A percentile compares a stretch with the other conserved stretches of the same genome.
Evolutionary conservation across 2,797 vertebrate genomes (phyloP).

Genomic region (Luscinia megarhynchos): DNA sequence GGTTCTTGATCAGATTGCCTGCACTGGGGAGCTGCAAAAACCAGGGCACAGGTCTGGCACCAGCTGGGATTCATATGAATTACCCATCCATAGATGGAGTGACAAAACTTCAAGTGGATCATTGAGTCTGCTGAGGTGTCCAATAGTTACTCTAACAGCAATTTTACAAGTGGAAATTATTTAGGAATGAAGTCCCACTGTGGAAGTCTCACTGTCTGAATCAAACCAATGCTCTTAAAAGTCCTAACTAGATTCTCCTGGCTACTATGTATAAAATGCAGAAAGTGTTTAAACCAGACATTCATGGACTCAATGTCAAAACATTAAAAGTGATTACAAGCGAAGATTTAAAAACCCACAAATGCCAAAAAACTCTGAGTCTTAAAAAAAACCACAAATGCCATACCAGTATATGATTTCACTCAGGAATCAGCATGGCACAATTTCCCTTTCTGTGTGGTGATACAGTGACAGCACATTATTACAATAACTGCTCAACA

Average conservation of each 20-base stretch:
- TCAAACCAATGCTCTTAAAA: not conserved
- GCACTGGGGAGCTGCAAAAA: not conserved
- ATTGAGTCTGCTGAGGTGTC: not conserved
- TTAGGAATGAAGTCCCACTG: not conserved
- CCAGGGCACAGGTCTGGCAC: not conserved
- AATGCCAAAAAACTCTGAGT: rapidly evolving
- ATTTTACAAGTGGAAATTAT: not conserved
- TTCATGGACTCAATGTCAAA: not conserved
- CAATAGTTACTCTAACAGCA: not conserved
- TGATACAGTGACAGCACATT: not conserved
- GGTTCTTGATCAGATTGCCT: not conserved
- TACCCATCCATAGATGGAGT: not conserved
- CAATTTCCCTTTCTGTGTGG: not conserved
- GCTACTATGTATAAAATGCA: not conserved
- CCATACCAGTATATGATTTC: not conserved
- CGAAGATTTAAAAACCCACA: not conserved
- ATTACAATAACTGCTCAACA: not conserved
- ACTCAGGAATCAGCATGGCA: not conserved
- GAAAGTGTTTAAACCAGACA: not conserved
- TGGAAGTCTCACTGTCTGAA: no score
- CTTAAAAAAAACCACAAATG: not conserved
- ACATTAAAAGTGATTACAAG: not conserved
- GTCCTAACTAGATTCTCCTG: not conserved
- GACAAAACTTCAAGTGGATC: not conserved
- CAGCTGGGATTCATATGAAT: not conserved